Percentiles rank a stretch among this genome's conserved stretches.
Evolutionary conservation across 2,888 invertebrate species (phyloP).

Genomic region (Polietes domitor): DNA sequence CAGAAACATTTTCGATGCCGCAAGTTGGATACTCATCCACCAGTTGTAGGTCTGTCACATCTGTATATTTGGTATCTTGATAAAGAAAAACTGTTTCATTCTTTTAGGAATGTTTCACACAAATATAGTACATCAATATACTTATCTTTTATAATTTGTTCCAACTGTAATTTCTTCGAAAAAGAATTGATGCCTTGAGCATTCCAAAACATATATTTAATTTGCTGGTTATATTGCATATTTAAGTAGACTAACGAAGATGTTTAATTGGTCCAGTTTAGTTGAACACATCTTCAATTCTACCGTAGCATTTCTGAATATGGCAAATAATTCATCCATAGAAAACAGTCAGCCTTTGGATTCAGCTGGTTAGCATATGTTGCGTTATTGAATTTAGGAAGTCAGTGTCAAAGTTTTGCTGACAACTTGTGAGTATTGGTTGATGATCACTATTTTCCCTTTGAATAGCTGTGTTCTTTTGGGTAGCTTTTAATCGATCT

Average conservation of each 20-base stretch:
- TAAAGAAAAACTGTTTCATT: neutral
- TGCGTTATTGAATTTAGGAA: neutral
- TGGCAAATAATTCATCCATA: conserved; percentile 1
- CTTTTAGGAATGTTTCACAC: too few species aligned
- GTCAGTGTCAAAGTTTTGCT: neutral
- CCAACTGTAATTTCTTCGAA: conserved; percentile 20
- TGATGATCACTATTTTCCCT: neutral
- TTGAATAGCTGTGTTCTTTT: neutral
- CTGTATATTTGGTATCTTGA: conserved; percentile 2
- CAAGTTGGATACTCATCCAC: conserved; percentile 19
- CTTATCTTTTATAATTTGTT: conserved; percentile 30
- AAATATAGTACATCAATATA: too few species aligned
- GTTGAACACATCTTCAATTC: neutral
- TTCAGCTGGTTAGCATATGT: neutral
- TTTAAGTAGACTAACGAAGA: conserved; percentile 16
- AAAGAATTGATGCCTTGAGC: conserved; percentile 12
- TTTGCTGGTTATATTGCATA: neutral
- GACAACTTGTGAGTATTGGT: neutral
- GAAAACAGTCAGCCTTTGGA: neutral
- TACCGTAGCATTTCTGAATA: conserved; percentile 10
- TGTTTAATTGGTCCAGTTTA: conserved; percentile 9
- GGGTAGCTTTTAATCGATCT: conserved; percentile 14
- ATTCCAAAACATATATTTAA: conserved; percentile 22
- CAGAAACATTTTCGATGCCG: too few species aligned
- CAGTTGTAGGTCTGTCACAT: neutral